A percentile compares a stretch with the other conserved stretches of the same genome.
Evolutionary conservation across 2,113 vertebrate genomes (phyloP).

Genomic region (Nesogale talazaci): DNA sequence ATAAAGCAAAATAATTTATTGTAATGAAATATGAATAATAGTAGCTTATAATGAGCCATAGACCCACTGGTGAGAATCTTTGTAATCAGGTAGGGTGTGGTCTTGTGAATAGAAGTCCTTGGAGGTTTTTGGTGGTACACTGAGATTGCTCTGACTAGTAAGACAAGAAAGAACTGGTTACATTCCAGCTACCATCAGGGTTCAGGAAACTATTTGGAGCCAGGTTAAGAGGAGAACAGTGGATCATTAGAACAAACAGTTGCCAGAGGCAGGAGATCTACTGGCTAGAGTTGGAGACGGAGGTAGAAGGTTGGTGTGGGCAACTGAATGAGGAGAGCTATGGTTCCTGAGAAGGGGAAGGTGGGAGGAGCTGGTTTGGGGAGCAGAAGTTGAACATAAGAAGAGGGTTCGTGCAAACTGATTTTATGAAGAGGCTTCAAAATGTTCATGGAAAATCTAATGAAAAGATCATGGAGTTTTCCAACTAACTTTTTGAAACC

Average conservation of each 20-base stretch:
- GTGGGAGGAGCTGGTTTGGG: not conserved
- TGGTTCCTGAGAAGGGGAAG: not conserved
- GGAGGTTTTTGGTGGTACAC: not conserved
- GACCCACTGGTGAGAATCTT: not conserved
- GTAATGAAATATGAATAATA: not conserved
- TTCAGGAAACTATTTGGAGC: not conserved
- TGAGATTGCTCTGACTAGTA: not conserved
- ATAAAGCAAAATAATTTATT: not conserved
- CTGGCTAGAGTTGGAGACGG: not conserved
- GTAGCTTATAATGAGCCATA: not conserved
- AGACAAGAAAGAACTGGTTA: not conserved
- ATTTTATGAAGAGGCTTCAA: too few relatives aligned
- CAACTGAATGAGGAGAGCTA: not conserved
- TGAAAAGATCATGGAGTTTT: too few relatives aligned
- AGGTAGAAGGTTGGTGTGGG: not conserved
- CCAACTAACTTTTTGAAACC: too few relatives aligned
- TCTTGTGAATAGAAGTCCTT: fast-evolving
- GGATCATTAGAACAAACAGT: not conserved
- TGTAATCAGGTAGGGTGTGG: not conserved
- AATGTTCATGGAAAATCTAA: too few relatives aligned
- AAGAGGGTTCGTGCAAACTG: not conserved
- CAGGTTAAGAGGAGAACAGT: not conserved
- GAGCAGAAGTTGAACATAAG: not conserved
- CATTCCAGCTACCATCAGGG: not conserved
- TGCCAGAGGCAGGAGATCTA: not conserved